A percentile compares a stretch with the other conserved stretches of the same genome.
Conservation (phyloP, 2,888 invertebrate species). For the Sycophila texana region DNA sequence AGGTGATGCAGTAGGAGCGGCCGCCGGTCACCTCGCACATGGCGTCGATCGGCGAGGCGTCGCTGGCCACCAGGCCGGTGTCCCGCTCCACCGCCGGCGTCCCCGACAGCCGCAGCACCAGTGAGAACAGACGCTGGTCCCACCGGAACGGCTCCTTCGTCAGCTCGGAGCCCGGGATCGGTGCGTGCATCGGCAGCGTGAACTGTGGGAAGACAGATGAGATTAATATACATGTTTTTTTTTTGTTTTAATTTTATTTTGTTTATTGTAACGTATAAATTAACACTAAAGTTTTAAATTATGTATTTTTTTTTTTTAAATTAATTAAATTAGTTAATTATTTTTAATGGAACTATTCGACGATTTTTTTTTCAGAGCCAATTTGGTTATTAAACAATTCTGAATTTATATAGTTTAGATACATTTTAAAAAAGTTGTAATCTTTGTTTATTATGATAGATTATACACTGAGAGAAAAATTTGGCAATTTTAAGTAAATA, state of each 20-base stretch:
- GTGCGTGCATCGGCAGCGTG: slow-evolving; percentile 93
- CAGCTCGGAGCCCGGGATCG: slow-evolving; percentile 96
- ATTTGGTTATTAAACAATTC: too few species aligned
- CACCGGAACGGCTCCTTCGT: slow-evolving; percentile 99
- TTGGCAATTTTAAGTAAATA: too few species aligned
- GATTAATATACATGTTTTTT: not conserved
- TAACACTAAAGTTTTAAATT: too few species aligned
- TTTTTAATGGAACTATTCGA: too few species aligned
- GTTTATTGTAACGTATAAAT: too few species aligned
- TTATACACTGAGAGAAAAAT: too few species aligned
- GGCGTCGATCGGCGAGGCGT: slow-evolving; percentile 95
- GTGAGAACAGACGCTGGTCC: slow-evolving; percentile 98
- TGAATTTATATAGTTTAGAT: too few species aligned
- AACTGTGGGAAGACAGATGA: slow-evolving; percentile 78
- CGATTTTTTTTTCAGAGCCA: too few species aligned
- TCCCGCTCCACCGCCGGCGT: slow-evolving; percentile 92
- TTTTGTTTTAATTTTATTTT: not conserved
- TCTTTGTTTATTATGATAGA: too few species aligned
- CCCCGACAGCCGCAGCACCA: slow-evolving; percentile 94
- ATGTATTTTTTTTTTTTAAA: too few species aligned
- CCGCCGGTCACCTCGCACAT: slow-evolving; percentile 99
- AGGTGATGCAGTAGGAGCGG: slow-evolving; percentile 95
- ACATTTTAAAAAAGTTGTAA: too few species aligned
- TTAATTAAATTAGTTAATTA: too few species aligned
- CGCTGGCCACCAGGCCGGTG: slow-evolving; percentile 92